Evolutionary conservation across 2,888 invertebrate genomes (phyloP).

Genomic region (Drosophila cognata): DNA sequence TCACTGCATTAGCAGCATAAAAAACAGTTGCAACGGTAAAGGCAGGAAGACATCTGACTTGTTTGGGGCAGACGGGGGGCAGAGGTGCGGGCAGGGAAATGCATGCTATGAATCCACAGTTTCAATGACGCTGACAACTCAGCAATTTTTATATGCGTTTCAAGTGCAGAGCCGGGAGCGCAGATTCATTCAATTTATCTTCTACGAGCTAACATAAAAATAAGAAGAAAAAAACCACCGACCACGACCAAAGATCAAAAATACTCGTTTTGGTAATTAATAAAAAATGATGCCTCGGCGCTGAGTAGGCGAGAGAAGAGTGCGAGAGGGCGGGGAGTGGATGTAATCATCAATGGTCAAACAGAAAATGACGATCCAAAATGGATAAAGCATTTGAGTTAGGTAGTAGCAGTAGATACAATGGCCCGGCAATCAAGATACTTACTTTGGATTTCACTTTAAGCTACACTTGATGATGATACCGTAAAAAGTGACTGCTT

Average conservation of each 20-base stretch:
- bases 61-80: not conserved
- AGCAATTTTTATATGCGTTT: slow-evolving; percentile 77
- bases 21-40: slow-evolving; percentile 47
- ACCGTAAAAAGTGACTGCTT: slow-evolving; percentile 2
- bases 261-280: slow-evolving; percentile 73
- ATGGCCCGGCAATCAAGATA: slow-evolving; percentile 48
- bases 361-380: slow-evolving; percentile 40
- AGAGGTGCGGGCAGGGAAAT: not conserved
- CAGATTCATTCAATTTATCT: slow-evolving; percentile 74
- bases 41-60: slow-evolving; percentile 9
- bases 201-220: slow-evolving; percentile 52
- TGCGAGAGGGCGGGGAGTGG: not conserved
- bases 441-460: slow-evolving; percentile 49
- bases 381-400: slow-evolving; percentile 28
- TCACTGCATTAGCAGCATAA: slow-evolving; percentile 48
- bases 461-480: slow-evolving; percentile 19
- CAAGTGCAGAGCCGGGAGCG: slow-evolving; percentile 60
- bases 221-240: slow-evolving; percentile 5
- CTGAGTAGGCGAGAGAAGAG: not conserved
- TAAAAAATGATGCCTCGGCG: slow-evolving; percentile 37
- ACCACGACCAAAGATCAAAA: slow-evolving; percentile 46
- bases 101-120: slow-evolving; percentile 13
- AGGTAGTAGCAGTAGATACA: slow-evolving; percentile 18
- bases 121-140: slow-evolving; percentile 61
- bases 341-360: slow-evolving; percentile 54